Base-by-base conservation (phyloP, 2,113 vertebrate genomes). In the Xenus cinereus region DNA sequence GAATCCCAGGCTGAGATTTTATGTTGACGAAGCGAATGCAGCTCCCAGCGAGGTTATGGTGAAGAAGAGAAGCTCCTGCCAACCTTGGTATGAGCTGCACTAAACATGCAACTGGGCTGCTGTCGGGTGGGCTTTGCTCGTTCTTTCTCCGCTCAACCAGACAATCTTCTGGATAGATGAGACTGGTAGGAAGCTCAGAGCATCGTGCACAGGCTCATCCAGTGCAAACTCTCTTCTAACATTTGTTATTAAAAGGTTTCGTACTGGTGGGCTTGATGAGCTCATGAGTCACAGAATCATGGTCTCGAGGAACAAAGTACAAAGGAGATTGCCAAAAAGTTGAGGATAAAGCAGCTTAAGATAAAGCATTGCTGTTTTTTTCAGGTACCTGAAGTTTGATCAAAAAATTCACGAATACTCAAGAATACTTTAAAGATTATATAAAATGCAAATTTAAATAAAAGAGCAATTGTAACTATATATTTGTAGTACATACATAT, bases 221-320 rank as follows among this genome's bases (percentile, higher is more conserved):
- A 4, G 28, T 13, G 11, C 16, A 30, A 57, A 41, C 43, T 24
- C n/a, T 35, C 27, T 16, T 35, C 27, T 28, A 32, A 35, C 20
- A 24, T 30, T 24, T 24, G 7, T 4, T 59, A 67, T 67, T 13
- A 20, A 50, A 50, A 50, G 30, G 53, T 67, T 86, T n/a, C n/a
- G 20, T 30, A 27, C 28, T 22, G 41, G 28, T 27, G 15, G n/a
- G 23, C 28, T 27, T 14, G 48, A 46, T 27, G 46, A 69, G 74
- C 28, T 45, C 24, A 3, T 0, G 32, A 51, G 53, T 7, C 73
- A 27, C 39, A 12, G 64, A 15, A 12, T 4, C 6, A 3, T 8
- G 11, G 32, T 10, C 35, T 32, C 6, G 1, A 37, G 33, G 1
- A 5, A 53, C 22, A n/a, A 37, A 71, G 39, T 19, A 16, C 48